Evolutionary conservation across 1,140 invertebrate genomes (phyloP).

Genomic region (Homarus americanus): DNA sequence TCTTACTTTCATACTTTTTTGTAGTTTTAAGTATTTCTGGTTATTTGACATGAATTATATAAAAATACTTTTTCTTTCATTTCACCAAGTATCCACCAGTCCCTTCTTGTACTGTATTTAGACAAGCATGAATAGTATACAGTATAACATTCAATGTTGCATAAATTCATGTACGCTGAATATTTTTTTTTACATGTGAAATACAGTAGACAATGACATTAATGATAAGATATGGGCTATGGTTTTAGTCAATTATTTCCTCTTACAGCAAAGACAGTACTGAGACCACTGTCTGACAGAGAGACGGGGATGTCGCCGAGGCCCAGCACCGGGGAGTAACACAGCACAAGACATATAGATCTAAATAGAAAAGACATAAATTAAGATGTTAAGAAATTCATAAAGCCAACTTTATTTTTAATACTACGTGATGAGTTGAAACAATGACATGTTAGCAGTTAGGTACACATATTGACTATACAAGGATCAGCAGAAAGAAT

Average conservation of each 20-base stretch:
- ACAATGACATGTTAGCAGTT: too few relatives aligned
- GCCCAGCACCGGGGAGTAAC: neutral
- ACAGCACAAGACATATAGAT: too few relatives aligned
- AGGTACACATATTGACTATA: too few relatives aligned
- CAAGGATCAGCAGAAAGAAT: too few relatives aligned
- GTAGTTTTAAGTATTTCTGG: neutral
- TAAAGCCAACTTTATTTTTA: too few relatives aligned
- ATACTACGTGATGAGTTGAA: too few relatives aligned
- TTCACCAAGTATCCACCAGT: neutral
- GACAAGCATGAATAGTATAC: neutral
- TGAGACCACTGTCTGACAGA: slow-evolving; percentile 72
- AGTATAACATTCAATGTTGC: too few relatives aligned
- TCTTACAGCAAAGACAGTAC: slow-evolving; percentile 69
- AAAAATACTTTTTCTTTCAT: neutral
- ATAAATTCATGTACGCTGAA: neutral
- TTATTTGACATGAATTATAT: neutral
- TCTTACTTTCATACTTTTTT: neutral
- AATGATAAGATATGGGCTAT: too few relatives aligned
- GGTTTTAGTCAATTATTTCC: too few relatives aligned
- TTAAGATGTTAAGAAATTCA: too few relatives aligned
- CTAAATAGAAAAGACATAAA: too few relatives aligned
- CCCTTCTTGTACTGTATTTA: neutral
- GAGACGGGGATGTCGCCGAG: neutral
- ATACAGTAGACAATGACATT: too few relatives aligned
- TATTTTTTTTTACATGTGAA: neutral